These are phyloP conservation scores for Aldabrachelys gigantea DNA, from an alignment of 2,113 vertebrate genomes.

Conservation along the genomic window DNA sequence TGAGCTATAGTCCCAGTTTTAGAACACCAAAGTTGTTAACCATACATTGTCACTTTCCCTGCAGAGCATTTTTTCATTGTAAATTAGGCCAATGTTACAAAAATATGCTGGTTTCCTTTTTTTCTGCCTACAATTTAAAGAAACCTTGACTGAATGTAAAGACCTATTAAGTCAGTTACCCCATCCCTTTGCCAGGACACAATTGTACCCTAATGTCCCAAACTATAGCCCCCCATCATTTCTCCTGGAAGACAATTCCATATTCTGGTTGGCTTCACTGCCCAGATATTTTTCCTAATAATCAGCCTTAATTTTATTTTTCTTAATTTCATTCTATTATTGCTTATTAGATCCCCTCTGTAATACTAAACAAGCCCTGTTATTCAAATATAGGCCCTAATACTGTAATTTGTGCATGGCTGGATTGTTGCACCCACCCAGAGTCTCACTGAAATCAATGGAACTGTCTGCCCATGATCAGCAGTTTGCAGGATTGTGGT, in stretches of 20 bases:
- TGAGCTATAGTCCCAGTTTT: constrained; percentile 52
- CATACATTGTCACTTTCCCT: constrained; percentile 39
- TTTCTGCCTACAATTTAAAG: not conserved
- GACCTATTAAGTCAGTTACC: not conserved
- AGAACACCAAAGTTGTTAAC: constrained; percentile 34
- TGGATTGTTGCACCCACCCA: not conserved
- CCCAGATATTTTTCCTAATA: not conserved
- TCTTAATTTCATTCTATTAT: not conserved
- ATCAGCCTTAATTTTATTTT: not conserved
- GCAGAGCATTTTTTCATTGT: constrained; percentile 13
- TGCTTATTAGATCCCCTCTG: not conserved
- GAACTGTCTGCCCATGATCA: not conserved
- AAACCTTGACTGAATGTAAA: not conserved
- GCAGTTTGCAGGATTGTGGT: rapidly evolving
- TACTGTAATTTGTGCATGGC: not conserved
- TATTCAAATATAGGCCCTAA: not conserved
- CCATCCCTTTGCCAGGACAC: not conserved
- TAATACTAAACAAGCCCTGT: not conserved
- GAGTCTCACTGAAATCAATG: not conserved
- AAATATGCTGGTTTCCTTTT: not conserved
- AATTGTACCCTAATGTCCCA: rapidly evolving
- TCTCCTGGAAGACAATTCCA: not conserved
- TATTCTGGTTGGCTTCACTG: not conserved
- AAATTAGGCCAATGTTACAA: not conserved
- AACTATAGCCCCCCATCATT: not conserved